Conservation (phyloP, 92 coral and sea anemone species). For the Porites divaricata region DNA sequence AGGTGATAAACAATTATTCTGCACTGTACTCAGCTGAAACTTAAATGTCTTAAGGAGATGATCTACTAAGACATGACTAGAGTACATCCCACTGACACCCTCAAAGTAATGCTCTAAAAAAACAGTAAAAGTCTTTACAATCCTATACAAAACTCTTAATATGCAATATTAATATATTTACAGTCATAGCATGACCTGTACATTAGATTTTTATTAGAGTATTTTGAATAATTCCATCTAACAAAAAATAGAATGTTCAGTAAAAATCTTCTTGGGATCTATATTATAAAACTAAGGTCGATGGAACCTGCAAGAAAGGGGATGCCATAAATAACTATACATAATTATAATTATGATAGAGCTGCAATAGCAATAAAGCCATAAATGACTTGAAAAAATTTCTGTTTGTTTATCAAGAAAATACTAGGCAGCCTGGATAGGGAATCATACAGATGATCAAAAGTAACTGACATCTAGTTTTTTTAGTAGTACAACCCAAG, state of each 20-base stretch:
- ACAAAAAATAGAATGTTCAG: constrained; percentile 44
- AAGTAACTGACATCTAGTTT: too few species aligned
- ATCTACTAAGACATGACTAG: too few species aligned
- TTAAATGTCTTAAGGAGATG: too few species aligned
- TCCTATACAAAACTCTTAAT: constrained; percentile 48
- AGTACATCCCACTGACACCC: neutral
- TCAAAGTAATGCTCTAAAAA: constrained; percentile 2
- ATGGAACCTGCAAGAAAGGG: constrained; percentile 72
- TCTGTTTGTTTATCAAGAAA: too few species aligned
- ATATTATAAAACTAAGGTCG: constrained; percentile 81
- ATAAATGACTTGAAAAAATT: too few species aligned
- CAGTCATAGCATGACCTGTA: constrained; percentile 47
- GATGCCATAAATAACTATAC: too few species aligned
- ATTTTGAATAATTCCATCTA: constrained; percentile 33
- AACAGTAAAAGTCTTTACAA: constrained; percentile 42
- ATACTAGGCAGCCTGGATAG: too few species aligned
- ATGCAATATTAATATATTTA: constrained; percentile 25
- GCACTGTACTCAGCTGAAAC: too few species aligned
- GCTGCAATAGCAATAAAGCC: too few species aligned
- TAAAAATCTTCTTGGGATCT: constrained; percentile 52
- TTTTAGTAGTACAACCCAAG: too few species aligned
- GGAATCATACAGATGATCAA: too few species aligned
- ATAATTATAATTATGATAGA: neutral
- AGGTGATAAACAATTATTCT: too few species aligned
- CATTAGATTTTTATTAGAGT: constrained; percentile 34